Evolutionary conservation across 2,888 invertebrate genomes (phyloP).

Genomic region (Harpagoxenus sublaevis): DNA sequence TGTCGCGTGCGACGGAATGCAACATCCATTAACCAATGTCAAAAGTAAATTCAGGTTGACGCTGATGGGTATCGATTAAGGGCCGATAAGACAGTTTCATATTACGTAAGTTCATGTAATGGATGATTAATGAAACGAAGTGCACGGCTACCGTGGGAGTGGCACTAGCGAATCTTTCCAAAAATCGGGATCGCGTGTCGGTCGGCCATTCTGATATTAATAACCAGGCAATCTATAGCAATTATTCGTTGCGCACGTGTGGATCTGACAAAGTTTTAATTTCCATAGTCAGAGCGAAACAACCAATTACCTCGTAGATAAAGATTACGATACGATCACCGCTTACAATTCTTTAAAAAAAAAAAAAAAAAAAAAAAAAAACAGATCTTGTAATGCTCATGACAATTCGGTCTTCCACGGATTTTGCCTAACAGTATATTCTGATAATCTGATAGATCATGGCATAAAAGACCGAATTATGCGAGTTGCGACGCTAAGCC

Average conservation of each 20-base stretch:
- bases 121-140: slow-evolving; percentile 50
- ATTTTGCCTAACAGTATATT: too few relatives aligned
- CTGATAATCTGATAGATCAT: too few relatives aligned
- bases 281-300: not conserved
- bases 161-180: slow-evolving; percentile 39
- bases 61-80: slow-evolving; percentile 55
- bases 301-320: slow-evolving; percentile 5
- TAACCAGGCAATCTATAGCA: slow-evolving; percentile 28
- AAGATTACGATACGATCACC: not conserved
- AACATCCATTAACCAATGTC: slow-evolving; percentile 56
- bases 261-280: slow-evolving; percentile 2
- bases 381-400: not conserved
- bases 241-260: slow-evolving; percentile 27
- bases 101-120: slow-evolving; percentile 56
- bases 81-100: slow-evolving; percentile 55
- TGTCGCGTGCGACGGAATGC: slow-evolving; percentile 51
- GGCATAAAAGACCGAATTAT: not conserved
- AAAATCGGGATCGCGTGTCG: slow-evolving; percentile 51
- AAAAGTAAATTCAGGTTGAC: slow-evolving; percentile 51
- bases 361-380: slow-evolving; percentile 9
- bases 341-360: not conserved
- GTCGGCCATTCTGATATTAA: slow-evolving; percentile 39
- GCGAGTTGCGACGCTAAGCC: not conserved
- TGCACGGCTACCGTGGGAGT: slow-evolving; percentile 16
- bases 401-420: not conserved